phyloP scores from a whole-genome alignment of 2,113 vertebrate genomes.

The Sinocyclocheilus maitianheensis region DNA sequence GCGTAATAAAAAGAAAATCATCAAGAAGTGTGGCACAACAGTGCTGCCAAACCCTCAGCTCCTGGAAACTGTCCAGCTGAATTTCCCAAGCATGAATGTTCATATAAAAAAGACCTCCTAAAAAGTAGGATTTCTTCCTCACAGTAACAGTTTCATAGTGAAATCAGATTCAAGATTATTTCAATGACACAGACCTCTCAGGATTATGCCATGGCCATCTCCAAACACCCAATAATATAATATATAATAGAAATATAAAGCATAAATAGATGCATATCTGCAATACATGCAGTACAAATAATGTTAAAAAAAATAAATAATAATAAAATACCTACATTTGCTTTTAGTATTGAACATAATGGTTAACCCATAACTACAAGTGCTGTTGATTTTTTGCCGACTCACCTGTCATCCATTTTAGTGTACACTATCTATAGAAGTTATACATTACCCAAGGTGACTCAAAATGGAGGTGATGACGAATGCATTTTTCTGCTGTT shows the following conservation, averaged over 20 bases:
- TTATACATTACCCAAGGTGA: conserved; percentile 54
- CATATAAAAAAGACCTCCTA: conserved; percentile 58
- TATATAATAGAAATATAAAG: neutral
- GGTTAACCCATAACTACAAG: conserved; percentile 17
- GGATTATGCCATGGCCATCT: neutral
- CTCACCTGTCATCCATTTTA: conserved; percentile 41
- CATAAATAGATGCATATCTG: neutral
- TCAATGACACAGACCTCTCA: neutral
- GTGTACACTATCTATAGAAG: conserved; percentile 50
- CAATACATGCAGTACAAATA: neutral
- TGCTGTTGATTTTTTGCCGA: conserved; percentile 43
- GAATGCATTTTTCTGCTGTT: conserved; percentile 9
- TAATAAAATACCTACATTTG: conserved; percentile 5
- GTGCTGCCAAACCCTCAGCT: conserved; percentile 55
- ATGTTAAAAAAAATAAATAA: too few species aligned
- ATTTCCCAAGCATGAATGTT: conserved; percentile 60
- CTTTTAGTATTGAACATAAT: neutral
- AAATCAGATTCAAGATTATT: conserved; percentile 41
- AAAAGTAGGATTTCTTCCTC: conserved; percentile 34
- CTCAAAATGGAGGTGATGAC: conserved; percentile 39
- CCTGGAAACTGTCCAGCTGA: conserved; percentile 58
- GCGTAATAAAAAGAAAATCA: conserved; percentile 49
- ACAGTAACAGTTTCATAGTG: conserved; percentile 8
- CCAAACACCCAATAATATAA: neutral
- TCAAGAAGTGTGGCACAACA: conserved; percentile 44